Conservation (phyloP, 2,888 invertebrate species). For the Lepidocyrtinus sp. region DNA sequence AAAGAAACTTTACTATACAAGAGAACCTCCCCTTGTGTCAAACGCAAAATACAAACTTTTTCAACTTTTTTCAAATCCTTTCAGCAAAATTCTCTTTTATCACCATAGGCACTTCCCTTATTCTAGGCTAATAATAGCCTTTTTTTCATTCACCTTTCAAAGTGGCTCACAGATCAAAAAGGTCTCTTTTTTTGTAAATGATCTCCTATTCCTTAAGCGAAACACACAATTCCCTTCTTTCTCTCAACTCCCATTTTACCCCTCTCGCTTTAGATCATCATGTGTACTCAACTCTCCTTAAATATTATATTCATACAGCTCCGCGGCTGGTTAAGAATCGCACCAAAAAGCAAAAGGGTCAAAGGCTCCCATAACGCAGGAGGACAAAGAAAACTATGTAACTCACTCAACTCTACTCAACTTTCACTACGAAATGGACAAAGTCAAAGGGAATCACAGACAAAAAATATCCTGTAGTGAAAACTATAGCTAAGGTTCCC, state of each 20-base stretch:
- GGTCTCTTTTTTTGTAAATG: constrained; percentile 37
- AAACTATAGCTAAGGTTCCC: no score
- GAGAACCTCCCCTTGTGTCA: no score
- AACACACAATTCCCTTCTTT: no score
- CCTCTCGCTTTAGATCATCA: no score
- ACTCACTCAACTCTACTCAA: neutral
- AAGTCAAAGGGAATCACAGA: constrained; percentile 35
- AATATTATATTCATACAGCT: constrained; percentile 15
- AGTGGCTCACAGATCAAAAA: constrained; percentile 53
- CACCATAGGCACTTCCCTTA: no score
- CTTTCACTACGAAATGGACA: constrained; percentile 2
- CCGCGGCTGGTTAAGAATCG: no score
- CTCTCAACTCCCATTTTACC: no score
- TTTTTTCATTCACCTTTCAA: constrained; percentile 23
- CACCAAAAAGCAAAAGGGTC: neutral
- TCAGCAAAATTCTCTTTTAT: no score
- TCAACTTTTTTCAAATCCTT: no score
- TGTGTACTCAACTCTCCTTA: no score
- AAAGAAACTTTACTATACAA: neutral
- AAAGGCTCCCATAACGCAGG: neutral
- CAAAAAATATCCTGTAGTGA: neutral
- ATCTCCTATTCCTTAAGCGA: no score
- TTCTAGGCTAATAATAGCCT: constrained; percentile 43
- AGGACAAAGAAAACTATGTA: neutral
- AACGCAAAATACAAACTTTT: no score